Evolutionary conservation across 1,140 invertebrate genomes (phyloP).

Genomic region (Diorhabda sublineata): DNA sequence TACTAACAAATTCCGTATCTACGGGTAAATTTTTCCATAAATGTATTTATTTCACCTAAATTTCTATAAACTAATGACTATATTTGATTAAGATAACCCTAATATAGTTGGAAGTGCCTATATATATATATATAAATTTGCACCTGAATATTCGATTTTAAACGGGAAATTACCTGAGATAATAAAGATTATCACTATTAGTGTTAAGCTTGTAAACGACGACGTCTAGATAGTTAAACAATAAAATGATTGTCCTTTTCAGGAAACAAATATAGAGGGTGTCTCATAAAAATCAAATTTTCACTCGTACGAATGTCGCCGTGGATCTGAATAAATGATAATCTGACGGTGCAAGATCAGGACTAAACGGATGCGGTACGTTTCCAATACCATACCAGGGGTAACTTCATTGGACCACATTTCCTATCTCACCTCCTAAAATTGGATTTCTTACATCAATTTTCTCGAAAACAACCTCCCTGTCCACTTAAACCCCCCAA

Average conservation of each 20-base stretch:
- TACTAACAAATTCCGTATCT: background rate
- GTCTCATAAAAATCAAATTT: background rate
- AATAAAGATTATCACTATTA: background rate
- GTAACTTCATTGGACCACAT: too few species aligned
- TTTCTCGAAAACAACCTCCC: too few species aligned
- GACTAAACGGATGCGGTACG: background rate
- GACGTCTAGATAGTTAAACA: background rate
- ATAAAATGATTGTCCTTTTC: background rate
- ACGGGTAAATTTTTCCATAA: conserved; percentile 1
- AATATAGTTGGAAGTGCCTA: background rate
- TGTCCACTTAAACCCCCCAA: too few species aligned
- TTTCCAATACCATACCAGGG: background rate
- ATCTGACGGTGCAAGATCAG: too few species aligned
- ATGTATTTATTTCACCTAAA: background rate
- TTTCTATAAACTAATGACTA: conserved; percentile 4
- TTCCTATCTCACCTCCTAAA: too few species aligned
- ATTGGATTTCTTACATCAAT: too few species aligned
- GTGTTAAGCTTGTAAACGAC: background rate
- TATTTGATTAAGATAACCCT: conserved; percentile 10
- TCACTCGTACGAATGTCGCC: background rate
- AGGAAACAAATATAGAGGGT: background rate
- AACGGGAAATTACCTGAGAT: conserved; percentile 5
- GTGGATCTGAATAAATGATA: background rate
- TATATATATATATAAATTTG: conserved; percentile 8
- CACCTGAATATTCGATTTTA: conserved; percentile 4